Percentiles rank a stretch among this genome's conserved stretches.
Evolutionary conservation across 2,888 invertebrate species (phyloP).

Genomic region (Dolomedes plantarius): DNA sequence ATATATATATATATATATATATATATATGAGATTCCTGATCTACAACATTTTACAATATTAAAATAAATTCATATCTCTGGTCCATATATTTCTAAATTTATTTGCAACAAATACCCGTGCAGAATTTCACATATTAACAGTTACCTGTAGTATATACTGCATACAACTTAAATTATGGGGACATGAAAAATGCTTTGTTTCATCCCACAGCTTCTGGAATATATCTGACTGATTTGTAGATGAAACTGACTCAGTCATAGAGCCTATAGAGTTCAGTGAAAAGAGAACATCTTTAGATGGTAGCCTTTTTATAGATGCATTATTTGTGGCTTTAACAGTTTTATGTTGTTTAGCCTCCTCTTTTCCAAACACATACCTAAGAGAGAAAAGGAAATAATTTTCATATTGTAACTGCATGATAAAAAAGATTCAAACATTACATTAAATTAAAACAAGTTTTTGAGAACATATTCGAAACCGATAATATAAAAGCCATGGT

Average conservation of each 20-base stretch:
- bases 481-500: too few relatives aligned
- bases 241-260: constrained; percentile 14
- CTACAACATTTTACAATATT: too few relatives aligned
- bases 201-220: constrained; percentile 33
- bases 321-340: neutral
- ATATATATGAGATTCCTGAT: too few relatives aligned
- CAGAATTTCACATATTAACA: too few relatives aligned
- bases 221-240: constrained; percentile 8
- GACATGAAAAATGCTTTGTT: constrained; percentile 79
- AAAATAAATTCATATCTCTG: too few relatives aligned
- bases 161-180: constrained; percentile 82
- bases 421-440: too few relatives aligned
- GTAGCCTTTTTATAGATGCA: neutral
- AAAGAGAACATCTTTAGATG: neutral
- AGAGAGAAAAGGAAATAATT: constrained; percentile 14
- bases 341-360: constrained; percentile 62
- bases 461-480: too few relatives aligned
- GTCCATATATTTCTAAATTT: too few relatives aligned
- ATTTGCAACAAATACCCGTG: too few relatives aligned
- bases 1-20: too few relatives aligned
- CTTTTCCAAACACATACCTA: constrained; percentile 70
- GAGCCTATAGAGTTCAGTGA: neutral
- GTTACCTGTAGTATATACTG: constrained; percentile 80
- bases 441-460: too few relatives aligned
- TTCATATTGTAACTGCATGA: too few relatives aligned